These are phyloP conservation scores for Tholera decimalis DNA, from an alignment of 2,888 invertebrate species.

Conservation along the genomic window DNA sequence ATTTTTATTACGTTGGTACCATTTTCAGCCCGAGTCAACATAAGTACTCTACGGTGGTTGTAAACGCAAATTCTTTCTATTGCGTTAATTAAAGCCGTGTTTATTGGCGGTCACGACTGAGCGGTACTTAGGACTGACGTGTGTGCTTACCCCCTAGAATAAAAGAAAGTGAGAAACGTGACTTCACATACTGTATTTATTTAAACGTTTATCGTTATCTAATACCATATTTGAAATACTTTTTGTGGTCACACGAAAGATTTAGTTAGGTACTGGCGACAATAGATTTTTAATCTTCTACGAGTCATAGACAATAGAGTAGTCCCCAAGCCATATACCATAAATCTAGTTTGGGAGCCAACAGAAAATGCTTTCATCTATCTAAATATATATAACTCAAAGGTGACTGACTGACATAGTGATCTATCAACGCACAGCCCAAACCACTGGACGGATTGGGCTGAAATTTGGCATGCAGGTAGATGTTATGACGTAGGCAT, in stretches of 20 bases:
- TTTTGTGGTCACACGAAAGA: not conserved
- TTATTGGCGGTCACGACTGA: conserved; percentile 58
- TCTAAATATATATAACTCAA: too few species aligned
- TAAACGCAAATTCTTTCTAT: conserved; percentile 54
- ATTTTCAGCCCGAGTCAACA: conserved; percentile 29
- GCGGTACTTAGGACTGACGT: conserved; percentile 47
- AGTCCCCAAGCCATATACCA: too few species aligned
- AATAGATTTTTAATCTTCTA: too few species aligned
- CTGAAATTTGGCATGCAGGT: too few species aligned
- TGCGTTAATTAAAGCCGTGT: conserved; percentile 34
- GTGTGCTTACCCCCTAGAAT: conserved; percentile 41
- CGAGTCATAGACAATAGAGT: too few species aligned
- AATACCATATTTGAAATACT: conserved; percentile 28
- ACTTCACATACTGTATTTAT: conserved; percentile 39
- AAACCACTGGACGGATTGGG: too few species aligned
- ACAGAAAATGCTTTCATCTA: too few species aligned
- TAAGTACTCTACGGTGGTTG: conserved; percentile 42
- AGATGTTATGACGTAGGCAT: too few species aligned
- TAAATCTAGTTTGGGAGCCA: too few species aligned
- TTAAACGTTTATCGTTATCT: conserved; percentile 38
- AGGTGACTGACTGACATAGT: too few species aligned
- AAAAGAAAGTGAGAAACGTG: conserved; percentile 61
- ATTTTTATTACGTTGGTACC: conserved; percentile 3
- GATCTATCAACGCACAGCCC: too few species aligned
- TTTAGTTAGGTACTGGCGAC: too few species aligned